Percentiles rank a stretch among this genome's conserved stretches.
These are phyloP conservation scores for Sebastes matsubarae DNA, from an alignment of 2,797 vertebrate species.

Conservation along the genomic window DNA sequence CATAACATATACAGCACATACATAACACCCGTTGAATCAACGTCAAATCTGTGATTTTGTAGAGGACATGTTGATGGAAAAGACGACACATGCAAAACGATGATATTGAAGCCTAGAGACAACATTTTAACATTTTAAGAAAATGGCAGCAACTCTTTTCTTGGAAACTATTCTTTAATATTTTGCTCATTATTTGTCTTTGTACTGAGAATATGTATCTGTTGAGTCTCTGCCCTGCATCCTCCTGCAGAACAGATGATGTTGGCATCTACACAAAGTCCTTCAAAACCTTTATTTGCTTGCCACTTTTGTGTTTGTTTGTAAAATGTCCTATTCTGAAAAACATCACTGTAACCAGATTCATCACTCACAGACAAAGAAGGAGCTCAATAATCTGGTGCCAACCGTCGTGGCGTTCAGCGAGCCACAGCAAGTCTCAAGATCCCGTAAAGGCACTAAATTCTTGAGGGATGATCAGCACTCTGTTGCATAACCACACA, in stretches of 20 bases:
- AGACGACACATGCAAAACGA: not conserved
- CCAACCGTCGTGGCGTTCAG: not conserved
- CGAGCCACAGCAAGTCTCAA: constrained; percentile 10
- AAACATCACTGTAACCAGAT: not conserved
- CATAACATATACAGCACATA: not conserved
- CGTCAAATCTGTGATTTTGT: not conserved
- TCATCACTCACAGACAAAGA: not conserved
- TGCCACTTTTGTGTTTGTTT: not conserved
- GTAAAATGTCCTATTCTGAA: not conserved
- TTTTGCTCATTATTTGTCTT: not conserved
- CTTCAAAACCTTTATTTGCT: not conserved
- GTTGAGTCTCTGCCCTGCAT: not conserved
- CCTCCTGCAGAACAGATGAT: not conserved
- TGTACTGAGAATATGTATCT: not conserved
- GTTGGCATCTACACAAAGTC: not conserved
- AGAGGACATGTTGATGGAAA: not conserved
- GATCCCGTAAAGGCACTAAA: not conserved
- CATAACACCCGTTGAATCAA: not conserved
- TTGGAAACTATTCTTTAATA: not conserved
- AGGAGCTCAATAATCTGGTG: not conserved
- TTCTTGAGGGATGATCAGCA: constrained; percentile 1
- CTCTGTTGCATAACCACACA: not conserved
- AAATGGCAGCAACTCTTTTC: not conserved
- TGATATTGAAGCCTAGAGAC: not conserved
- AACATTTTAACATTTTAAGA: not conserved